Evolutionary conservation across 2,113 vertebrate genomes (phyloP).

Genomic region (Crotalus helleri): DNA sequence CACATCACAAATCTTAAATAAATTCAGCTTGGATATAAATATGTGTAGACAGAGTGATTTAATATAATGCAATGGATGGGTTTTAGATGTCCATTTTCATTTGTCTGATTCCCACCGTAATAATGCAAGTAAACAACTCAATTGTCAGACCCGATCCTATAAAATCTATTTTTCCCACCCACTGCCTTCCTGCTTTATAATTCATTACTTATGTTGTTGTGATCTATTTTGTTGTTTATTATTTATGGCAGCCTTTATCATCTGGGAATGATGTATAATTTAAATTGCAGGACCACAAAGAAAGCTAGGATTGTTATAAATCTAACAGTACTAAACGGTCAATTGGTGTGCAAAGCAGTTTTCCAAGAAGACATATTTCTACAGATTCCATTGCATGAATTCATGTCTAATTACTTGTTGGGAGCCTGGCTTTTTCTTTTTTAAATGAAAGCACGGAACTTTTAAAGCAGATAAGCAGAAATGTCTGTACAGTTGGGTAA

Average conservation of each 20-base stretch:
- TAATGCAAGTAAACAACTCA: constrained; percentile 45
- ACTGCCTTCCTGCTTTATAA: constrained; percentile 43
- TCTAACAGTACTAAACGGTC: constrained; percentile 61
- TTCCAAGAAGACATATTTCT: neutral
- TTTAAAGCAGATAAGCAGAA: neutral
- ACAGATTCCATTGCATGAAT: no score
- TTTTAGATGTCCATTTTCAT: constrained; percentile 50
- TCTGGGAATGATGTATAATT: constrained; percentile 59
- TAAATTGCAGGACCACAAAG: constrained; percentile 55
- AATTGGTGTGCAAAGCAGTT: neutral
- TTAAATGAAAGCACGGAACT: neutral
- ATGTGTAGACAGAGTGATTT: constrained; percentile 50
- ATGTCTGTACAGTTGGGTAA: neutral
- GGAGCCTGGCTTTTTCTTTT: neutral
- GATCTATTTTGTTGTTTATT: constrained; percentile 51
- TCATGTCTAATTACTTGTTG: neutral
- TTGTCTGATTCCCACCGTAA: constrained; percentile 16
- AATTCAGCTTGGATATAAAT: constrained; percentile 45
- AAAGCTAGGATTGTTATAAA: constrained; percentile 66
- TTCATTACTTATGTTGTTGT: constrained; percentile 42
- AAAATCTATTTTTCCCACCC: constrained; percentile 8
- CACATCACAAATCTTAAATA: constrained; percentile 41
- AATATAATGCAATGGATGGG: constrained; percentile 34
- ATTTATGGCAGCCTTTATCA: constrained; percentile 57
- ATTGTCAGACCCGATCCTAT: constrained; percentile 4